Base-by-base conservation (phyloP, 1,140 invertebrate genomes). In the Bursaphelenchus mucronatus region DNA sequence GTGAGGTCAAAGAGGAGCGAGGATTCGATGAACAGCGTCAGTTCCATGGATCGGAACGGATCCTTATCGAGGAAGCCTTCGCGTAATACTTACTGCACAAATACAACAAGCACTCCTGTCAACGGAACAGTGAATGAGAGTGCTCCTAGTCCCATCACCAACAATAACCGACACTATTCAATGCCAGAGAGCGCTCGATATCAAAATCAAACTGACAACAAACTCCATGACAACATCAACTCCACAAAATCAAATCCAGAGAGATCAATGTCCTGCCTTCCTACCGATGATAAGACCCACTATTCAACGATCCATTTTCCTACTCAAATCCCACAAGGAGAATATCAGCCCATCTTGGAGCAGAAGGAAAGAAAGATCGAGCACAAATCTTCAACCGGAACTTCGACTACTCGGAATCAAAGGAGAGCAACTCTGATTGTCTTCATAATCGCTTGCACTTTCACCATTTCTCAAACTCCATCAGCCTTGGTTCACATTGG, bases 391-490 rank as follows among this genome's bases (percentile, higher is more conserved):
- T 13, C 15, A n/a, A 59, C 43, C 49, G 47, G 40, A 43, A 49
- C 51, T 10, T 63, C 17, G 49, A 69, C 74, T 58, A 45, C 46
- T 11, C 44, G 54, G 17, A 75, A 69, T 15, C 70, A 72, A 44
- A 46, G 69, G 9, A 46, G 69, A 11, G 70, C 70, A 40, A 76
- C 70, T 15, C 59, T 72, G 13, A 73, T 73, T 44, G 70, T 72
- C n/a, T 61, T 72, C 45, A 57, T 72, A 19, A 72, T 72, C 39
- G 70, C 70, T 9, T 66, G 59, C 15, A 77, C 70, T 13, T 72
- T 72, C 50, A 78, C 74, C 17, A 50, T 72, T 15, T 78, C 69
- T 43, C 68, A 72, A 41, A 69, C 58, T 17, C 70, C 70, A 13
- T 72, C 70, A 13, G 69, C 75, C 4, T 19, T 72, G 13, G 54